phyloP scores from a whole-genome alignment of 2,888 invertebrate species.

The Rotaria socialis region DNA sequence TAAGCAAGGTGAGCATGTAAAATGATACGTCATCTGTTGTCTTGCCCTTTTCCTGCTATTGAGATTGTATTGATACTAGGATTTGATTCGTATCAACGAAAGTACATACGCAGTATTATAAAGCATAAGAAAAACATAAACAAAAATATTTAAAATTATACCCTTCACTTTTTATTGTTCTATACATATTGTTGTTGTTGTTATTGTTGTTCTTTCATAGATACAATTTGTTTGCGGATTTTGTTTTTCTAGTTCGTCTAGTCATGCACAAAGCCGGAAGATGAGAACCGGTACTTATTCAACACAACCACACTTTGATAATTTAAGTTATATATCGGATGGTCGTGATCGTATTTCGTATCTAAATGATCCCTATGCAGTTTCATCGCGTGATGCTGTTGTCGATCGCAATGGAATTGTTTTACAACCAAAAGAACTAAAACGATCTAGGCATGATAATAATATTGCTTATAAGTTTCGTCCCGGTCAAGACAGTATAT shows the following conservation, averaged over 20 bases:
- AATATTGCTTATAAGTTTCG: neutral
- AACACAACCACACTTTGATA: neutral
- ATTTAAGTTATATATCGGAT: slow-evolving; percentile 5
- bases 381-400: neutral
- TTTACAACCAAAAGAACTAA: neutral
- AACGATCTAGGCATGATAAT: neutral
- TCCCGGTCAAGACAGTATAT: neutral
- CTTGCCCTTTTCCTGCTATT: neutral
- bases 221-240: too few species aligned
- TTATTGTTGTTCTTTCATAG: neutral
- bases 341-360: slow-evolving; percentile 14
- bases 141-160: too few species aligned
- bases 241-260: neutral
- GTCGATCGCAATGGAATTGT: neutral
- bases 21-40: neutral
- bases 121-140: too few species aligned
- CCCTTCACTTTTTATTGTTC: neutral
- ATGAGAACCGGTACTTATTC: neutral
- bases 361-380: neutral
- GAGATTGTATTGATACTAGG: neutral
- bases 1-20: neutral
- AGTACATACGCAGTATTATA: neutral
- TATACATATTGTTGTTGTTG: neutral
- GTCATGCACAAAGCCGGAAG: slow-evolving; percentile 1
- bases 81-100: neutral